Percentiles rank a stretch among this genome's conserved stretches.
These are phyloP conservation scores for Drosophila lacteicornis DNA, from an alignment of 1,140 invertebrate species.

Conservation along the genomic window DNA sequence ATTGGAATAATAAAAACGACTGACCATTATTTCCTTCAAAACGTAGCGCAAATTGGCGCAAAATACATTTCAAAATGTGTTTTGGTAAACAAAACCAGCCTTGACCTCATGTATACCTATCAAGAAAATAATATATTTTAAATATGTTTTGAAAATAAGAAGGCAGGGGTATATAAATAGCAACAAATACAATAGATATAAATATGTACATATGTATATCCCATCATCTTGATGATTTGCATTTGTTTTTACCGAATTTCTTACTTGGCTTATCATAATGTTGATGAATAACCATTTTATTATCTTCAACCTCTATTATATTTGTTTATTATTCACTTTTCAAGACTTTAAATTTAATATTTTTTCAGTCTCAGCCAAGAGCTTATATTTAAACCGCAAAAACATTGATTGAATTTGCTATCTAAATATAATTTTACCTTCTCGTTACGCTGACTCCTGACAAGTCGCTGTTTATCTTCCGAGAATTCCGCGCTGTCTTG, in stretches of 20 bases:
- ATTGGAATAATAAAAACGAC: no score
- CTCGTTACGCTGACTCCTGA: constrained; percentile 14
- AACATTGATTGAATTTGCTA: constrained; percentile 30
- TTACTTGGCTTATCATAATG: background rate
- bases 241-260: background rate
- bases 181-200: background rate
- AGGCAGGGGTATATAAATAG: background rate
- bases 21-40: background rate
- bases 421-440: constrained; percentile 25
- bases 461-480: constrained; percentile 31
- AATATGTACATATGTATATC: background rate
- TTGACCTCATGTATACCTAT: background rate
- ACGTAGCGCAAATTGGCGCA: background rate
- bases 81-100: constrained; percentile 6
- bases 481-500: constrained; percentile 20
- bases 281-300: background rate
- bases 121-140: background rate
- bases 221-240: background rate
- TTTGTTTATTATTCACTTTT: background rate
- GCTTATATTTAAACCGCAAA: background rate
- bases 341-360: background rate
- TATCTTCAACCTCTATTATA: background rate
- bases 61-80: background rate
- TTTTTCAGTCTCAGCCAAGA: background rate
- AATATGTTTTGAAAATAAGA: background rate